Evolutionary conservation across 2,888 invertebrate genomes (phyloP).

Genomic region (Falcaria lacertinaria): DNA sequence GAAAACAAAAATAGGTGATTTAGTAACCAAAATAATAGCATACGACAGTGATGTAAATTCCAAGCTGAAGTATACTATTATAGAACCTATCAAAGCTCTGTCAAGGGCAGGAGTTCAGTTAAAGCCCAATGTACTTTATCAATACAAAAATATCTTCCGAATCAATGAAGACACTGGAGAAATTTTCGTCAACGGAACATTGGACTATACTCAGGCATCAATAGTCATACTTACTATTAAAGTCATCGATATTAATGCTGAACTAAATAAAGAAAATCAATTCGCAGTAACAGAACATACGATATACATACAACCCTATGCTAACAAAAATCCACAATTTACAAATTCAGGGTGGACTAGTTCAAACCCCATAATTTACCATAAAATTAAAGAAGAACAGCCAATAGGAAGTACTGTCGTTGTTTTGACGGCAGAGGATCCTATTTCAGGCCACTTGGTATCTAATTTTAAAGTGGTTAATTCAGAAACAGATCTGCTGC

Average conservation of each 20-base stretch:
- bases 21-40: conserved; percentile 83
- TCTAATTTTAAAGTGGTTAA: conserved; percentile 80
- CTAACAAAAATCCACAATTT: conserved; percentile 87
- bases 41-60: conserved; percentile 85
- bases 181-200: conserved; percentile 82
- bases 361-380: conserved; percentile 82
- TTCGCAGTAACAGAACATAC: conserved; percentile 84
- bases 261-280: conserved; percentile 82
- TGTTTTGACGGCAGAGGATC: conserved; percentile 85
- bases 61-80: conserved; percentile 83
- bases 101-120: conserved; percentile 87
- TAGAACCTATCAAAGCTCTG: conserved; percentile 83
- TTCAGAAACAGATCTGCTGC: conserved; percentile 75
- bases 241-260: conserved; percentile 85
- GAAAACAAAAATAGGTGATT: conserved; percentile 80
- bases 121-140: conserved; percentile 79
- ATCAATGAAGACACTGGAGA: conserved; percentile 85
- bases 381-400: conserved; percentile 87
- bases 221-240: conserved; percentile 86
- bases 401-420: conserved; percentile 86
- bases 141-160: conserved; percentile 83
- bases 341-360: conserved; percentile 86
- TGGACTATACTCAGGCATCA: conserved; percentile 87
- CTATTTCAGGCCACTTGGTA: conserved; percentile 81
- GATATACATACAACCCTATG: conserved; percentile 87